These are phyloP conservation scores for Seriola dumerili DNA, from an alignment of 2,113 vertebrate species.

Conservation along the genomic window DNA sequence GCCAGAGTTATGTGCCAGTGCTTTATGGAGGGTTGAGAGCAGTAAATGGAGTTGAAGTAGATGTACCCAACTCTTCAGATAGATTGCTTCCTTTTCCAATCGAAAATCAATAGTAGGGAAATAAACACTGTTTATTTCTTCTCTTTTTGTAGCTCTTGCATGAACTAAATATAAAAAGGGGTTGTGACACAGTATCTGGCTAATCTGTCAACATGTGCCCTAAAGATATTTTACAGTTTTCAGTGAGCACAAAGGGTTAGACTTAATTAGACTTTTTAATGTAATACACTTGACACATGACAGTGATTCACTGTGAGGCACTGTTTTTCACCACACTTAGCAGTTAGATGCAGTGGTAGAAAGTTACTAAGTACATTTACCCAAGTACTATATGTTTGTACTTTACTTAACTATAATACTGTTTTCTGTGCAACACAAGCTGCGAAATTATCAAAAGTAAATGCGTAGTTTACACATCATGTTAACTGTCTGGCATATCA, in stretches of 20 bases:
- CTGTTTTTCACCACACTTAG: neutral
- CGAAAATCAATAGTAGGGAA: constrained; percentile 55
- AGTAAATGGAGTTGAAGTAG: constrained; percentile 45
- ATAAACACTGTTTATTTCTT: neutral
- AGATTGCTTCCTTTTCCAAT: constrained; percentile 42
- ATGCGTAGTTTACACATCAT: no score
- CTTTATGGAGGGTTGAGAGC: constrained; percentile 45
- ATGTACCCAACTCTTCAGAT: constrained; percentile 27
- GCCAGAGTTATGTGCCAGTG: constrained; percentile 35
- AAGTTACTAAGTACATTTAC: no score
- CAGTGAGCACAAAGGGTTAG: neutral
- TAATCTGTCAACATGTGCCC: neutral
- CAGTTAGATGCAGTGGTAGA: neutral
- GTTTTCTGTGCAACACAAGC: no score
- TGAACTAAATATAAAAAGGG: constrained; percentile 3
- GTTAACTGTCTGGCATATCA: no score
- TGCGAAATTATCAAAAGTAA: no score
- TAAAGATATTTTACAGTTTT: neutral
- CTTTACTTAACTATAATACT: no score
- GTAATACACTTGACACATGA: neutral
- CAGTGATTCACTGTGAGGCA: neutral
- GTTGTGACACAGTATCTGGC: neutral
- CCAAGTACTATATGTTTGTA: no score
- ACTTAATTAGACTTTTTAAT: neutral
- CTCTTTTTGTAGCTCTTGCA: constrained; percentile 2